Conservation (phyloP, 1,140 invertebrate species). For the Apis cerana region DNA sequence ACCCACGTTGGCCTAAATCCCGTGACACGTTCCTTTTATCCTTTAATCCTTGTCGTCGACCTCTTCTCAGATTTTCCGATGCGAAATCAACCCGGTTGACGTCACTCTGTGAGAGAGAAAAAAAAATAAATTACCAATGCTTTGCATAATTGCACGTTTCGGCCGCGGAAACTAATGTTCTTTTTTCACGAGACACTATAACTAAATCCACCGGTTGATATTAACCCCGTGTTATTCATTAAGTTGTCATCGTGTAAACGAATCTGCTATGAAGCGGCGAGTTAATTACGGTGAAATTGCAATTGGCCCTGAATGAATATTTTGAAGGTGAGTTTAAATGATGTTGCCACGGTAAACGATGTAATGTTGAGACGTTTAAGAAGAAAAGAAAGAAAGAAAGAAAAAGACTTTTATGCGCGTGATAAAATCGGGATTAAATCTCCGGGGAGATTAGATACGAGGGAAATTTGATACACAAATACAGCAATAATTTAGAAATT, state of each 20-base stretch:
- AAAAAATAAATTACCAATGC: too few relatives aligned
- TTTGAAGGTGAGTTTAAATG: too few relatives aligned
- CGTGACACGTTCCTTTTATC: conserved; percentile 37
- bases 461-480: not conserved
- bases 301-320: too few relatives aligned
- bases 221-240: not conserved
- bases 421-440: not conserved
- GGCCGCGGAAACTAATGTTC: not conserved
- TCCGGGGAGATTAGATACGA: not conserved
- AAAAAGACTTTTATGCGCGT: too few relatives aligned
- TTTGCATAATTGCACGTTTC: not conserved
- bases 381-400: too few relatives aligned
- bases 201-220: not conserved
- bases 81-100: not conserved
- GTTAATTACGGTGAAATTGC: too few relatives aligned
- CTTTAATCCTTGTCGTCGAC: conserved; percentile 37
- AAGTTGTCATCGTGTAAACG: not conserved
- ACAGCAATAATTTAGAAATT: not conserved
- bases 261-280: too few relatives aligned
- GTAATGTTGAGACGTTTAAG: too few relatives aligned
- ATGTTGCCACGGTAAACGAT: too few relatives aligned
- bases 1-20: conserved; percentile 48
- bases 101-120: not conserved
- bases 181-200: not conserved
- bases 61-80: conserved; percentile 3